Evolutionary conservation across 2,888 invertebrate genomes (phyloP), one percentile per base, ranked within the genome.

Genomic region (Hylaea fasciaria): DNA sequence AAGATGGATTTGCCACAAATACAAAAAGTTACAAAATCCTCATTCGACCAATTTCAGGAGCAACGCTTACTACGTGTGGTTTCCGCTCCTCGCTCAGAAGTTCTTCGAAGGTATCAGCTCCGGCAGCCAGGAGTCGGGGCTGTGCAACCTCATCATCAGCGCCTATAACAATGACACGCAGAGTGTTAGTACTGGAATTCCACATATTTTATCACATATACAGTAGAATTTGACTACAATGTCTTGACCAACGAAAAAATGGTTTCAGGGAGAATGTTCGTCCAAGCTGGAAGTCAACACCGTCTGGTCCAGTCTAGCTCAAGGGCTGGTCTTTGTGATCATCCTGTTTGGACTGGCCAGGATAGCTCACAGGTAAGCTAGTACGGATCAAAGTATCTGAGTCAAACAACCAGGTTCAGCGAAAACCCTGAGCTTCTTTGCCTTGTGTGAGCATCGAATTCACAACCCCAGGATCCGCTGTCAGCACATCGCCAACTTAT

Each of bases 11-110:
- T n/a, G n/a, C n/a, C n/a, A n/a, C n/a, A 22, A 2, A 3, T 22
- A 22, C 2, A 22, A 22, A 22, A 22, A 22, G 22, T 5, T 22
- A 22, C 22, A 3, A 22, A 22, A 22, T 22, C 2, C 22, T n/a
- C n/a, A n/a, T n/a, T 22, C 22, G 10, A 48, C 37, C 1, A 12
- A 37, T 37, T 37, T n/a, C n/a, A 37, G 37, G 37, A 87, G 87
- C 57, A 87, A 90, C 61, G 85, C 91, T 29, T 81, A 89, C 61
- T 81, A 83, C 56, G 82, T 93, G 68, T 93, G 93, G 93, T 86
- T 89, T 62, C 93, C 93, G 7, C 85, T 90, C 60, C 82, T 93
- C 12, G 11, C 37, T 5, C 12, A 37, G 37, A 37, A 37, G 37
- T 86, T 93, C 69, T 57, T 74, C 5, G 65, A 68, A 1, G 72